A percentile compares a stretch with the other conserved stretches of the same genome.
phyloP scores from a whole-genome alignment of 1,140 invertebrate species.

The Geopemphigus sp. region DNA sequence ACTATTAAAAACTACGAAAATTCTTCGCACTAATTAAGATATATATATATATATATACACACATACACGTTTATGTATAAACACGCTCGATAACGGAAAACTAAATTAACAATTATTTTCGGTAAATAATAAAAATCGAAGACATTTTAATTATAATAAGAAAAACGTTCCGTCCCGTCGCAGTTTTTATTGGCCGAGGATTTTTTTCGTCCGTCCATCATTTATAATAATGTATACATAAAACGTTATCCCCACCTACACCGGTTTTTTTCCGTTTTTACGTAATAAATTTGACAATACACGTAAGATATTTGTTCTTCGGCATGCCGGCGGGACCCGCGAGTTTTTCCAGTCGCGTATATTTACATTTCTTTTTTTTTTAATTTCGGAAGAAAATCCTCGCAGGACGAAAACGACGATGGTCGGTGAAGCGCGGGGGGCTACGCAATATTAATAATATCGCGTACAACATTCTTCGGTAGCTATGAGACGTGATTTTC shows the following conservation, averaged over 20 bases:
- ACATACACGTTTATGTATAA: no score
- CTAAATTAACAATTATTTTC: conserved; percentile 46
- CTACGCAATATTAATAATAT: conserved; percentile 44
- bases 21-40: no score
- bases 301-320: conserved; percentile 21
- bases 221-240: neutral
- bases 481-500: conserved; percentile 45
- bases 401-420: neutral
- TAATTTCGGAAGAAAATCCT: conserved; percentile 47
- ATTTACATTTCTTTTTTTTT: conserved; percentile 6
- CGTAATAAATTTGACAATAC: conserved; percentile 28
- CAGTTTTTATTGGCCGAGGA: neutral
- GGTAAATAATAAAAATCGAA: conserved; percentile 47
- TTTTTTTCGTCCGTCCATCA: neutral
- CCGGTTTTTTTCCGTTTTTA: neutral
- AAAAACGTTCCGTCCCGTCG: neutral
- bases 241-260: neutral
- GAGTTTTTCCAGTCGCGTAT: conserved; percentile 7
- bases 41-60: no score
- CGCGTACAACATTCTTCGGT: conserved; percentile 41
- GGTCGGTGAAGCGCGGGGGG: neutral
- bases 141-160: conserved; percentile 32
- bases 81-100: neutral
- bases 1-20: neutral
- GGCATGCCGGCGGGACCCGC: conserved; percentile 7